phyloP scores from a whole-genome alignment of 2,797 vertebrate genomes.

The Halcyon leucocephala region DNA sequence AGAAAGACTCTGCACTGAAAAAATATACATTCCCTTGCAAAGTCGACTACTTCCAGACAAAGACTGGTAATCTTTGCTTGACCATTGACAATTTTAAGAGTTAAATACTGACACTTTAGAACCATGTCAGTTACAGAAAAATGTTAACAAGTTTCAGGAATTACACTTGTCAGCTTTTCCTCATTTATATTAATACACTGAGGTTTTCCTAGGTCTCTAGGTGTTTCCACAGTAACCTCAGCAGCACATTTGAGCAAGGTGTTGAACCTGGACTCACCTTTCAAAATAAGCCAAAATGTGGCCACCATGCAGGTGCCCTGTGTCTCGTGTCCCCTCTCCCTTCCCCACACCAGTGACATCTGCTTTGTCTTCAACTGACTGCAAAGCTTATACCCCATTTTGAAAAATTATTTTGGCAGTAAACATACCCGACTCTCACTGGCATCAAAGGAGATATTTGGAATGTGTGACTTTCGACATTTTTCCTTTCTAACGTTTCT shows the following conservation, averaged over 20 bases:
- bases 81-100: neutral
- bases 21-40: neutral
- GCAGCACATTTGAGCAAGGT: neutral
- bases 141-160: rapidly evolving
- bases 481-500: neutral
- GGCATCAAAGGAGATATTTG: neutral
- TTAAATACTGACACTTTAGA: neutral
- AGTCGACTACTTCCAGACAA: neutral
- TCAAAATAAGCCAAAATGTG: neutral
- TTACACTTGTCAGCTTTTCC: neutral
- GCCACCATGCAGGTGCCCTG: neutral
- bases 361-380: neutral
- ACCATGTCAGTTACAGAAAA: neutral
- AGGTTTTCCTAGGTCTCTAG: neutral
- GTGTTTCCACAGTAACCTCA: neutral
- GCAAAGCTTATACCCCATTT: neutral
- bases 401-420: neutral
- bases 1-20: neutral
- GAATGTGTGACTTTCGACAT: neutral
- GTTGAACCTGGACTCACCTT: neutral
- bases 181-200: neutral
- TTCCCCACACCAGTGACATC: neutral
- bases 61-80: rapidly evolving
- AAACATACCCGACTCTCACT: neutral
- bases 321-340: neutral